phyloP scores from a whole-genome alignment of 2,113 vertebrate species.

The Petroica traversi region DNA sequence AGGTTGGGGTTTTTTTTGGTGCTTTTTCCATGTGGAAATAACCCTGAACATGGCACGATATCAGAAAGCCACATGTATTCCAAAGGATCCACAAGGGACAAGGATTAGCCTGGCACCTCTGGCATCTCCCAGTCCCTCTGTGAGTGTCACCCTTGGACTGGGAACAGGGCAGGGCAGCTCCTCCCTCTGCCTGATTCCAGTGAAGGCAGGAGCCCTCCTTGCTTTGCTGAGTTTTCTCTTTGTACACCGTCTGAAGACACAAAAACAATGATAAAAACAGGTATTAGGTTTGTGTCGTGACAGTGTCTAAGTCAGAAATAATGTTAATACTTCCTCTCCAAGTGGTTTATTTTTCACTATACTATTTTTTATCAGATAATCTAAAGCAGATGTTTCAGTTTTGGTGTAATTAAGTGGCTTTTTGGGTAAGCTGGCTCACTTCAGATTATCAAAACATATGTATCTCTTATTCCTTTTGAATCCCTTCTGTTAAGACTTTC shows the following conservation, averaged over 20 bases:
- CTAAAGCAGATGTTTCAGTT: conserved; percentile 42
- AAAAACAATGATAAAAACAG: not conserved
- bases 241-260: not conserved
- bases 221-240: not conserved
- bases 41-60: not conserved
- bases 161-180: not conserved
- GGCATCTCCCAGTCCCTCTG: not conserved
- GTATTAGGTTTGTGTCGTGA: not conserved
- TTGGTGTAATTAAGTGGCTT: conserved; percentile 45
- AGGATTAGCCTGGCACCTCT: not conserved
- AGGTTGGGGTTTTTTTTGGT: not conserved
- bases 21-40: not conserved
- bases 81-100: not conserved
- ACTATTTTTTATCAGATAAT: conserved; percentile 20
- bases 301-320: not conserved
- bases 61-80: not conserved
- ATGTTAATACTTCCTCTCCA: conserved; percentile 17
- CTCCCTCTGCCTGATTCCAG: not conserved
- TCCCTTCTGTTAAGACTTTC: not conserved
- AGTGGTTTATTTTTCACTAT: conserved; percentile 2
- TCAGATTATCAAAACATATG: conserved; percentile 47
- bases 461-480: conserved; percentile 17
- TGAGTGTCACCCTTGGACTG: not conserved
- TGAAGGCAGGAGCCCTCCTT: not conserved
- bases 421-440: conserved; percentile 26